Evolutionary conservation across 30 jellyfish, hydroid and myxozoan species (phyloP).

Genomic region (Calvadosia cruxmelitensis): DNA sequence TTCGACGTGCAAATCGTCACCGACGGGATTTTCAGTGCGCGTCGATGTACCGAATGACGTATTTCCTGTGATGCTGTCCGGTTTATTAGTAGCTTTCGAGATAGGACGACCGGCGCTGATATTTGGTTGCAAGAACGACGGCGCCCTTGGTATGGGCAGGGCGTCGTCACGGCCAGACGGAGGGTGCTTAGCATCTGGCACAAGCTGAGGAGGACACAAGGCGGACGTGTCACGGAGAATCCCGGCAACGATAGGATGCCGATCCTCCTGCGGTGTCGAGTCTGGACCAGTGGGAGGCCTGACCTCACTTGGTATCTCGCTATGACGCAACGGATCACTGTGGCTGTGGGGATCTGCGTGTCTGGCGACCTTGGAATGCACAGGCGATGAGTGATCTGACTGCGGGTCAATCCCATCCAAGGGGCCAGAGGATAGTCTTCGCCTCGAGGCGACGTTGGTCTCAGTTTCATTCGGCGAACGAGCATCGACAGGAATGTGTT

Average conservation of each 20-base stretch:
- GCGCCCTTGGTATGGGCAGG: neutral
- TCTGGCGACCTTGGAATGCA: neutral
- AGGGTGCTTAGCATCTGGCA: neutral
- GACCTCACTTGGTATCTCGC: no score
- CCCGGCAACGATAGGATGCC: neutral
- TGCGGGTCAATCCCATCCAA: neutral
- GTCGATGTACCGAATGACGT: neutral
- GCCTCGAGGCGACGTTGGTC: neutral
- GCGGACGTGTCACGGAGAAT: neutral
- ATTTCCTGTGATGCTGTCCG: constrained; percentile 58
- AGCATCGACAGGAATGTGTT: neutral
- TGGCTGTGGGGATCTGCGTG: neutral
- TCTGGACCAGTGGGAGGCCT: neutral
- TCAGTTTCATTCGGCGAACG: neutral
- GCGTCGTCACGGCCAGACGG: neutral
- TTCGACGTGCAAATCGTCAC: neutral
- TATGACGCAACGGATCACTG: neutral
- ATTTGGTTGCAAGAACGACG: constrained; percentile 38
- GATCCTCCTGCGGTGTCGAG: neutral
- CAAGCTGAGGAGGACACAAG: neutral
- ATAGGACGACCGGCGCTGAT: constrained; percentile 73
- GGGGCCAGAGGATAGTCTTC: neutral
- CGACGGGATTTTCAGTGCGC: neutral
- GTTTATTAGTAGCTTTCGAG: constrained; percentile 36
- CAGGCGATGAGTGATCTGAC: neutral